Conservation (phyloP, 2,888 invertebrate species). For the Caenorhabditis japonica region DNA sequence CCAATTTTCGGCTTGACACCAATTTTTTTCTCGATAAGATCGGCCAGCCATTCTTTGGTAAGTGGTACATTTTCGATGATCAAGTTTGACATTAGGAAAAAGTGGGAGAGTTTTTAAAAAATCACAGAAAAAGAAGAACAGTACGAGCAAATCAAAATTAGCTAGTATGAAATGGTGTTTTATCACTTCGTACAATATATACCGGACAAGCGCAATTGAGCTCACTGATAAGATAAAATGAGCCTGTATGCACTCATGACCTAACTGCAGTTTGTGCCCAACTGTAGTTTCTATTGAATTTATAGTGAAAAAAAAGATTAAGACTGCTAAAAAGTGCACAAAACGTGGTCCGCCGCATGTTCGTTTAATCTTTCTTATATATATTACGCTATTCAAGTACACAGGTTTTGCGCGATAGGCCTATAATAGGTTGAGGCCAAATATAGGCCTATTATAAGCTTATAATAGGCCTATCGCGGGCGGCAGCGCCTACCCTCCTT, state of each 20-base stretch:
- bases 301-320: no score
- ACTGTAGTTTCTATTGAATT: slow-evolving; percentile 22
- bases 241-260: slow-evolving; percentile 28
- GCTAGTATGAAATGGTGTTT: slow-evolving; percentile 6
- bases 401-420: no score
- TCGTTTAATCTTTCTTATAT: no score
- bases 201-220: no score
- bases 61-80: slow-evolving; percentile 45
- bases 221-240: slow-evolving; percentile 28
- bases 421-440: no score
- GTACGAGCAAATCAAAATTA: background rate
- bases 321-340: no score
- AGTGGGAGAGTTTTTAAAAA: background rate
- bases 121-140: background rate
- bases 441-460: no score
- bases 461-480: no score
- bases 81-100: slow-evolving; percentile 35
- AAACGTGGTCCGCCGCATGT: no score
- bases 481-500: no score
- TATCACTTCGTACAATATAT: slow-evolving; percentile 15
- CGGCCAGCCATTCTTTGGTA: slow-evolving; percentile 45
- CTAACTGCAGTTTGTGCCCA: no score
- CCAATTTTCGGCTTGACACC: slow-evolving; percentile 42
- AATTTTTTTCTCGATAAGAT: slow-evolving; percentile 38
- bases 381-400: no score